phyloP scores from a whole-genome alignment of 2,113 vertebrate genomes.

The Lasiurus borealis region DNA sequence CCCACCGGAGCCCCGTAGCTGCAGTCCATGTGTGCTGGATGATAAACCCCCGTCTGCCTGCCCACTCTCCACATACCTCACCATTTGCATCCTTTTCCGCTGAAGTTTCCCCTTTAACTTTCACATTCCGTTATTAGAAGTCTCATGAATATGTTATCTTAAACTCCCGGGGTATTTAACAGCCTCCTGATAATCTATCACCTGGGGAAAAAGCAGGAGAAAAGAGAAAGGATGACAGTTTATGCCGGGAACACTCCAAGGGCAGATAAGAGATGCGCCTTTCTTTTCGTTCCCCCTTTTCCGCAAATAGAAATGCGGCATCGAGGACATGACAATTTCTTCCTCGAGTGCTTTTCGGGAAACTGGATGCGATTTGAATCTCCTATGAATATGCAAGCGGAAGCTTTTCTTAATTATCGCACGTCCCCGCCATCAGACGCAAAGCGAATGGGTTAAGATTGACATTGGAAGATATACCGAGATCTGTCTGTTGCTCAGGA shows the following conservation, averaged over 20 bases:
- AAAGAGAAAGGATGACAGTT: not conserved
- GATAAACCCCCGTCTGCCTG: conserved; percentile 32
- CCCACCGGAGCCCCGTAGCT: conserved; percentile 25
- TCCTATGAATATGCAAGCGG: conserved; percentile 36
- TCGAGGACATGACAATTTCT: conserved; percentile 30
- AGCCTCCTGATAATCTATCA: conserved; percentile 65
- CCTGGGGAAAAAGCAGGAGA: conserved; percentile 13
- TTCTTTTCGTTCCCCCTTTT: conserved; percentile 67
- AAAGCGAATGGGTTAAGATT: conserved; percentile 42
- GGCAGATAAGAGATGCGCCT: conserved; percentile 61
- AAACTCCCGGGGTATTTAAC: conserved; percentile 68
- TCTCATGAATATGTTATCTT: conserved; percentile 65
- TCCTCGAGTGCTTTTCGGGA: conserved; percentile 21
- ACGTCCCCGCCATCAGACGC: not conserved
- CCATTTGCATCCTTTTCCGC: not conserved
- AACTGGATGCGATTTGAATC: conserved; percentile 40
- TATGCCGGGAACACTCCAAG: conserved; percentile 57
- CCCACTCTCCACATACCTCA: not conserved
- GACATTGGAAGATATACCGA: not conserved
- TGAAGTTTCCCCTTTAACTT: conserved; percentile 45
- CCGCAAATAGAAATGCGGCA: conserved; percentile 54
- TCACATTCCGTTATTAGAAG: conserved; percentile 71
- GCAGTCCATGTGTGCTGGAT: not conserved
- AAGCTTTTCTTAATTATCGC: conserved; percentile 47
- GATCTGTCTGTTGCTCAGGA: not conserved